phyloP scores from a whole-genome alignment of 2,888 invertebrate genomes.

The Linnaemya tessellans region DNA sequence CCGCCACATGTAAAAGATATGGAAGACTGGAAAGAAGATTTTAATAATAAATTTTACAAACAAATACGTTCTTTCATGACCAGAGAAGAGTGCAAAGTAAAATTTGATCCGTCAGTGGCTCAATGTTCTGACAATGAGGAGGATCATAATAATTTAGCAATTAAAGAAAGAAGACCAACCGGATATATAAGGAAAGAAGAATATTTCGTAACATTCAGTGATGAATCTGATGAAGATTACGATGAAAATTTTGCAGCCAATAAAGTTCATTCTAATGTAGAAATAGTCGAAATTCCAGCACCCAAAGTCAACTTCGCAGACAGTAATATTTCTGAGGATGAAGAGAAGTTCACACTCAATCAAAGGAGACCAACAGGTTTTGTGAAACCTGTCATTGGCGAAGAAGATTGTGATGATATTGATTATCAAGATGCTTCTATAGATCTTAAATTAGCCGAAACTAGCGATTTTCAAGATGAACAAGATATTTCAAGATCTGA shows the following conservation, averaged over 20 bases:
- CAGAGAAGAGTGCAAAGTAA: slow-evolving; percentile 21
- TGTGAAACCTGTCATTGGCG: neutral
- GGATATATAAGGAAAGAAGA: slow-evolving; percentile 34
- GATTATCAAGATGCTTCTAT: neutral
- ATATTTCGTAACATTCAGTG: slow-evolving; percentile 28
- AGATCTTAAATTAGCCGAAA: slow-evolving; percentile 10
- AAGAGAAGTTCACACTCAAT: slow-evolving; percentile 46
- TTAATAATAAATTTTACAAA: slow-evolving; percentile 21
- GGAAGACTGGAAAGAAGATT: slow-evolving; percentile 14
- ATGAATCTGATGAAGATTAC: slow-evolving; percentile 28
- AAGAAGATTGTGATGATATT: neutral
- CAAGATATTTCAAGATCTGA: neutral
- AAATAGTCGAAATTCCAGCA: slow-evolving; percentile 6
- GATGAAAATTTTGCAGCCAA: neutral
- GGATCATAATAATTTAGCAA: neutral
- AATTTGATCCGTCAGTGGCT: neutral
- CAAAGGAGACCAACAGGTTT: slow-evolving; percentile 55
- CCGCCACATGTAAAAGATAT: slow-evolving; percentile 6
- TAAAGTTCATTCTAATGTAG: slow-evolving; percentile 29
- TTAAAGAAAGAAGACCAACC: slow-evolving; percentile 52
- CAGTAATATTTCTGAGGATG: neutral
- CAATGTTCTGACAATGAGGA: neutral
- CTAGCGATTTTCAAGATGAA: slow-evolving; percentile 33
- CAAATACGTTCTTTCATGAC: slow-evolving; percentile 41
- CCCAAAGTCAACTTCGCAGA: slow-evolving; percentile 16